Conservation (phyloP, 2,888 invertebrate species). For the Nezara viridula region DNA sequence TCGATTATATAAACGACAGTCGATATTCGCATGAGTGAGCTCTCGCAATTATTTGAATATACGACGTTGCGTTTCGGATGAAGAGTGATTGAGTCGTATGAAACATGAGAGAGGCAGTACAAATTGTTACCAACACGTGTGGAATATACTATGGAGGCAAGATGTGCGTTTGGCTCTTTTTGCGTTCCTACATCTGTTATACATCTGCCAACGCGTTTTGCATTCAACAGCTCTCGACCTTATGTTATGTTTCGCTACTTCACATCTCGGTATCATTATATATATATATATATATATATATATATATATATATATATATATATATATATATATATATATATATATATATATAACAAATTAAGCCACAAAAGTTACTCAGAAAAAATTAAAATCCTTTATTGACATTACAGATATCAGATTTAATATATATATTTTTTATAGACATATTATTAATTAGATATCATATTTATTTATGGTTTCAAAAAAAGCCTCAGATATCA, state of each 20-base stretch:
- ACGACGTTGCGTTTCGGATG: neutral
- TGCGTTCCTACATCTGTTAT: neutral
- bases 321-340: too few species aligned
- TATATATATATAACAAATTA: too few species aligned
- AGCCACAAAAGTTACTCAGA: too few species aligned
- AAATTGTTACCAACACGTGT: neutral
- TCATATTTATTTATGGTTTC: too few species aligned
- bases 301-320: too few species aligned
- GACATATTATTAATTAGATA: too few species aligned
- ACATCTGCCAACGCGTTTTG: slow-evolving; percentile 33
- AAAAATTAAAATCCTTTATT: too few species aligned
- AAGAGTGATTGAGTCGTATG: neutral
- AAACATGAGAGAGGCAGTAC: too few species aligned
- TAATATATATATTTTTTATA: too few species aligned
- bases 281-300: too few species aligned
- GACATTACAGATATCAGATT: too few species aligned
- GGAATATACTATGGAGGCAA: neutral
- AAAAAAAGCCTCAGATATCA: too few species aligned
- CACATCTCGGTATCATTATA: neutral
- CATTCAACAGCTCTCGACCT: neutral
- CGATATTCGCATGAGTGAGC: neutral
- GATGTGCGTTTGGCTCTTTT: neutral
- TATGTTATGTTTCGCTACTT: neutral
- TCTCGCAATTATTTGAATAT: neutral
- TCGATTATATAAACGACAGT: slow-evolving; percentile 1